Conservation (phyloP, 2,113 vertebrate species). For the Zingel zingel region DNA sequence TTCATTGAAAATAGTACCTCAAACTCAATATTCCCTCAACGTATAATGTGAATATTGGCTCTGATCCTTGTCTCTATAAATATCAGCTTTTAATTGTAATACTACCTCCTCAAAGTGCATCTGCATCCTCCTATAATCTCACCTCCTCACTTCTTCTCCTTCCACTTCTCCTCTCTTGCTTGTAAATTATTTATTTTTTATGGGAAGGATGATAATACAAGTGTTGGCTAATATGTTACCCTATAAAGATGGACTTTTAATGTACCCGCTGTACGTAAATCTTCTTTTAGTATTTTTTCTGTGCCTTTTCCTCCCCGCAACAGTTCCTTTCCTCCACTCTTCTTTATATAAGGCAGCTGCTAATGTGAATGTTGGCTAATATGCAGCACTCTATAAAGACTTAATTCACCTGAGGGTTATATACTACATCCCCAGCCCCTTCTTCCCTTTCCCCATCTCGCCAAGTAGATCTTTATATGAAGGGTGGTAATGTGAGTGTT, state of each 20-base stretch:
- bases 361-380: constrained; percentile 70
- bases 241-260: constrained; percentile 70
- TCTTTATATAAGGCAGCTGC: constrained; percentile 53
- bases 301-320: constrained; percentile 1
- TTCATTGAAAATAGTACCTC: constrained; percentile 6
- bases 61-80: constrained; percentile 45
- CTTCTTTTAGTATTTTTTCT: constrained; percentile 43
- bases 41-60: constrained; percentile 26
- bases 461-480: constrained; percentile 69
- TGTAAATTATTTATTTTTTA: constrained; percentile 64
- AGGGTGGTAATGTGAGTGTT: constrained; percentile 76
- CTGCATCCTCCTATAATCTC: constrained; percentile 16
- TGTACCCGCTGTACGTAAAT: constrained; percentile 59
- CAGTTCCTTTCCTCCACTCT: background rate
- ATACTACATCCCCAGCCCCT: constrained; percentile 29
- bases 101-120: constrained; percentile 17
- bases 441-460: constrained; percentile 2
- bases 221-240: constrained; percentile 76
- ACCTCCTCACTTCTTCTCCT: background rate
- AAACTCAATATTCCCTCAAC: constrained; percentile 11
- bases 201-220: constrained; percentile 72
- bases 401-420: constrained; percentile 67
- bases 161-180: background rate
- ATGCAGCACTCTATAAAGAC: constrained; percentile 60
- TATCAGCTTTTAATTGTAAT: constrained; percentile 38